These are phyloP conservation scores for Epiblema foenella DNA, from an alignment of 2,888 invertebrate species.

Conservation along the genomic window DNA sequence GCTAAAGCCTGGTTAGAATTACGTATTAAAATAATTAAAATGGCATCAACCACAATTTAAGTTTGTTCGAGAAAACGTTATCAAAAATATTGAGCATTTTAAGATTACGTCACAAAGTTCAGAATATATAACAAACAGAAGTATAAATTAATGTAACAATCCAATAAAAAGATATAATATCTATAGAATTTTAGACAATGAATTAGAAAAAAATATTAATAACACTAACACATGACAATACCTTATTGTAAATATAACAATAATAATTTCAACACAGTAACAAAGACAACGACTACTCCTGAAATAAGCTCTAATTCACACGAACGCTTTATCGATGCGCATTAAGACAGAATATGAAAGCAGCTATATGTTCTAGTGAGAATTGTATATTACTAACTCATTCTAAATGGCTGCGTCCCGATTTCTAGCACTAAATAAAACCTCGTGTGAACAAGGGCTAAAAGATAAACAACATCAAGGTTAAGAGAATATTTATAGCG, in stretches of 20 bases:
- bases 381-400: not conserved
- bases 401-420: not conserved
- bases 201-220: not conserved
- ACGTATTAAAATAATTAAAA: constrained; percentile 21
- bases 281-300: not conserved
- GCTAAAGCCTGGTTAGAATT: constrained; percentile 1
- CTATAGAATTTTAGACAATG: not conserved
- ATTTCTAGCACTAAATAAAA: not conserved
- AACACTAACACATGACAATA: constrained; percentile 19
- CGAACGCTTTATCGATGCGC: not conserved
- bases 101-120: constrained; percentile 4
- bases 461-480: not conserved
- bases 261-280: constrained; percentile 2
- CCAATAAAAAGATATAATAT: constrained; percentile 7
- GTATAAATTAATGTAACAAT: constrained; percentile 32
- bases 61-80: constrained; percentile 27
- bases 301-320: not conserved
- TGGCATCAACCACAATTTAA: constrained; percentile 19
- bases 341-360: too few relatives aligned
- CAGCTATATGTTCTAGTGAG: too few relatives aligned
- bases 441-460: not conserved
- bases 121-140: not conserved
- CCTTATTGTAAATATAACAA: not conserved
- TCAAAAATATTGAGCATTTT: constrained; percentile 43
- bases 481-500: not conserved